Evolutionary conservation across 2,113 vertebrate genomes (phyloP).

Genomic region (Myanophis thanlyinensis): DNA sequence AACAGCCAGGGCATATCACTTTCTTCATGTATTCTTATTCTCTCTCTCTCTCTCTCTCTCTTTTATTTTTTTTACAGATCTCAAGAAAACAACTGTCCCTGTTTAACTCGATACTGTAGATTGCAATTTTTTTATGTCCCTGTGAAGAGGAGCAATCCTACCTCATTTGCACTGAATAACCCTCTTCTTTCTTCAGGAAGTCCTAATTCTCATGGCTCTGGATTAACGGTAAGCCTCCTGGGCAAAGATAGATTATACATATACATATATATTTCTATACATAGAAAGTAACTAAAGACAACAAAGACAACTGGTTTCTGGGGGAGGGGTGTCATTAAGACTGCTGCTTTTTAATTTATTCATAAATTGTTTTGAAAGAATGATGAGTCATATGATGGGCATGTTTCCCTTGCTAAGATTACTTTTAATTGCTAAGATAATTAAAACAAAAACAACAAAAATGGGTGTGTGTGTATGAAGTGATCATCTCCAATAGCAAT

Average conservation of each 20-base stretch:
- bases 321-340: neutral
- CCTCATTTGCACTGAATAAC: constrained; percentile 23
- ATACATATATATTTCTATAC: too few relatives aligned
- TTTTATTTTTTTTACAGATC: constrained; percentile 53
- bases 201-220: neutral
- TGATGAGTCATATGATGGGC: neutral
- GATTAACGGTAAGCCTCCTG: constrained; percentile 46
- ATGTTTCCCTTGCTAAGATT: neutral
- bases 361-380: neutral
- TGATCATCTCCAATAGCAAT: neutral
- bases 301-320: neutral
- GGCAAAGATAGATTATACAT: too few relatives aligned
- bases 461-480: neutral
- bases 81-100: constrained; percentile 81
- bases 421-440: neutral
- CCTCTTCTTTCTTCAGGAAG: constrained; percentile 11
- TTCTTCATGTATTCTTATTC: neutral
- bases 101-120: constrained; percentile 85
- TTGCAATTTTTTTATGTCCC: constrained; percentile 93
- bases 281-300: neutral
- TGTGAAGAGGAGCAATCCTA: constrained; percentile 73
- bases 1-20: fast-evolving
- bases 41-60: neutral
- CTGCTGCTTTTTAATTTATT: neutral
- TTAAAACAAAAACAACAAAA: neutral